Conservation (phyloP, 30 jellyfish, hydroid and myxozoan genomes). For the Aurelia aurita region DNA sequence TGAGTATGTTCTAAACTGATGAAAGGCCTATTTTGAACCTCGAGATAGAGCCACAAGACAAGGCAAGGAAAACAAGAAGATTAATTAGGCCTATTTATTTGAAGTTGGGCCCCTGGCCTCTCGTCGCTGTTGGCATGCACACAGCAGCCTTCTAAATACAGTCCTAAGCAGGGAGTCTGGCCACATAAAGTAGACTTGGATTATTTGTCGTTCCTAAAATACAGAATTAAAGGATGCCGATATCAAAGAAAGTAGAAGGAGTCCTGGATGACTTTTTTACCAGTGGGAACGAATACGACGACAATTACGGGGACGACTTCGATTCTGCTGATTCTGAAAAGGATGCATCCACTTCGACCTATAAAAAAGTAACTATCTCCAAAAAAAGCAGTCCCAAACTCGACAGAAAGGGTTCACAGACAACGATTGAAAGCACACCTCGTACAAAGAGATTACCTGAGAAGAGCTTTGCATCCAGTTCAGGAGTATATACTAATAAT, state of each 20-base stretch:
- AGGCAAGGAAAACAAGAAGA: too few relatives aligned
- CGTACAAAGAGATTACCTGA: not conserved
- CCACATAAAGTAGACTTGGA: too few relatives aligned
- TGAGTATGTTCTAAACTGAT: too few relatives aligned
- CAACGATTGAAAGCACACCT: not conserved
- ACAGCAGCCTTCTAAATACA: too few relatives aligned
- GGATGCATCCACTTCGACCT: not conserved
- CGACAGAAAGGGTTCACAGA: not conserved
- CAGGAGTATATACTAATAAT: not conserved
- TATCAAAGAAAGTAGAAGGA: constrained; percentile 3
- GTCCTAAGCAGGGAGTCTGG: too few relatives aligned
- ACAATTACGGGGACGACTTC: constrained; percentile 60
- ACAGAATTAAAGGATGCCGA: too few relatives aligned
- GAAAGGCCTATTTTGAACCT: too few relatives aligned
- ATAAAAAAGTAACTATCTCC: not conserved
- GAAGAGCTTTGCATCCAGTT: not conserved
- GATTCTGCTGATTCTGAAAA: constrained; percentile 67
- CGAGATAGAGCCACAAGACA: too few relatives aligned
- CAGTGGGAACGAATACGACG: constrained; percentile 46
- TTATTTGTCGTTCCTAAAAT: too few relatives aligned
- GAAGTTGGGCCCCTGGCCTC: too few relatives aligned
- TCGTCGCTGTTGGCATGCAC: too few relatives aligned
- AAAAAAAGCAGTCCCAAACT: not conserved
- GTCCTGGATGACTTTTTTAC: constrained; percentile 22
- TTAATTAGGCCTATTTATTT: too few relatives aligned